These are phyloP conservation scores for Trochalopteron elliotii DNA, from an alignment of 2,113 vertebrate species.

Conservation along the genomic window DNA sequence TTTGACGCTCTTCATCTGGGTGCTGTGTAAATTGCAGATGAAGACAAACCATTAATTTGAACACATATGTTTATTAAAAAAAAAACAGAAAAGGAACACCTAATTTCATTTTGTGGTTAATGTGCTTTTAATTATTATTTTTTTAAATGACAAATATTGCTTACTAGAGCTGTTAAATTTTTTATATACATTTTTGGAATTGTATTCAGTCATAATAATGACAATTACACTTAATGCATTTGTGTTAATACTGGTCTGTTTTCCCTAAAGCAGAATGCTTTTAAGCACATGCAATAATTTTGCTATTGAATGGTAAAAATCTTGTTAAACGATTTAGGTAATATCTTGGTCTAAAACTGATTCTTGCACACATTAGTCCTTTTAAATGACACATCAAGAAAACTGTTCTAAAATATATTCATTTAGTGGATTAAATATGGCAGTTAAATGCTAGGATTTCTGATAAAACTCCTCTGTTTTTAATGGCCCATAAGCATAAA, in stretches of 20 bases:
- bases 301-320: background rate
- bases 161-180: background rate
- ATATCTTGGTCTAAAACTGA: background rate
- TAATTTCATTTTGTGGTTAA: background rate
- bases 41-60: background rate
- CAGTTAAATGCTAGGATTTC: background rate
- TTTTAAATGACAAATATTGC: background rate
- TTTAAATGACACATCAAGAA: slow-evolving; percentile 17
- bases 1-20: background rate
- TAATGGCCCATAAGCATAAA: background rate
- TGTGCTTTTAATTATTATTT: background rate
- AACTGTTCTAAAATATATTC: slow-evolving; percentile 1
- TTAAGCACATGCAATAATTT: background rate
- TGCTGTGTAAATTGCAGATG: background rate
- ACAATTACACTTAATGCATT: background rate
- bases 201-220: background rate
- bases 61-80: background rate
- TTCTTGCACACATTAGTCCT: background rate
- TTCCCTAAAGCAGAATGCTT: background rate
- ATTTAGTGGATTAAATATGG: background rate
- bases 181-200: background rate
- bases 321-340: slow-evolving; percentile 4
- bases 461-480: background rate
- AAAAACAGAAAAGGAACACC: background rate
- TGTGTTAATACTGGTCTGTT: background rate